Base-by-base conservation (phyloP, 1,140 invertebrate genomes). In the Dolichoris vasculosae region DNA sequence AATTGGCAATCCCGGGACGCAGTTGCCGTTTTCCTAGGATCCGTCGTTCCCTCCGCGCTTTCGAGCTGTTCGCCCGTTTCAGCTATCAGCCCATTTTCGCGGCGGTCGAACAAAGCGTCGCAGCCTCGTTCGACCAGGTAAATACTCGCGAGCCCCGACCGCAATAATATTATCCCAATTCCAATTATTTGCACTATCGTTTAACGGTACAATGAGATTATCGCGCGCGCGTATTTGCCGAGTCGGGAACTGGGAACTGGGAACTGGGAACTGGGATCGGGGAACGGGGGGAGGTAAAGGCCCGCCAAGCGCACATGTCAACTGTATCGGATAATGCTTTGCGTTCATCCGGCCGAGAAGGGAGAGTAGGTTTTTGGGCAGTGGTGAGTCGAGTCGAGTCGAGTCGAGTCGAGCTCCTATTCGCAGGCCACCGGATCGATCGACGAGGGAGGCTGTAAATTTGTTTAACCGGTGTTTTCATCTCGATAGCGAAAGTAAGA, bases 151-250 rank as follows among this genome's bases (percentile, higher is more conserved):
- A 38, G 46, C 32, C 55, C 83, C 82, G 85, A 77, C 86, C 87
- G 87, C 88, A 88, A 87, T 88, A 87, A 88, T 86, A 89, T 89
- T 89, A 89, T 89, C 87, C 79, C 85, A 86, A 88, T 88, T 89
- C 87, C 87, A 88, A 88, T 89, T 89, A 89, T 89, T 89, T 88
- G 88, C 87, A 64, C 86, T 87, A 87, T 86, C 88, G 78, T 88
- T 88, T 86, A 86, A 69, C 77, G 77, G 81, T 67, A 85, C 81
- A 85, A 87, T 85, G 86, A 71, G 86, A 87, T 87, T 87, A 87
- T 79, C 79, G 76, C 71, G 55, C 69, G 85, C 26, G 80, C 38
- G 13, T 80, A 48, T 85, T 85, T 84, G 83, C 55, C 38, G 38
- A 46, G 9, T 7, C 8, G 63, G 4, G 26, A 23, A 26, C 30